Evolutionary conservation across 2,113 vertebrate genomes (phyloP).

Genomic region (Grammomys surdaster): DNA sequence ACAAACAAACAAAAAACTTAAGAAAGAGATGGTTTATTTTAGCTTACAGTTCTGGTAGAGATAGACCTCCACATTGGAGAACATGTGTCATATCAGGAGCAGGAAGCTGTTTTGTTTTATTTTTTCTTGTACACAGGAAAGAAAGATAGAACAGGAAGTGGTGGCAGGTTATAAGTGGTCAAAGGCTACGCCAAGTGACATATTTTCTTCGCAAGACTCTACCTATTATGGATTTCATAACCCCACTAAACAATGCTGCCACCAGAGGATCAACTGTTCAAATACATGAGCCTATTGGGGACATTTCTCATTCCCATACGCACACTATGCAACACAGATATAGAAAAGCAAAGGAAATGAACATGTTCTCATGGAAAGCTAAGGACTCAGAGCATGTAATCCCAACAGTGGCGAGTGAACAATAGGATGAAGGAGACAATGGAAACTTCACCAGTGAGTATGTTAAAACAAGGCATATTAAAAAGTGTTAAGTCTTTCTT

Average conservation of each 20-base stretch:
- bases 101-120: not conserved
- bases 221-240: too few species aligned
- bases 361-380: not conserved
- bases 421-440: too few species aligned
- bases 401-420: rapidly evolving
- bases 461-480: not conserved
- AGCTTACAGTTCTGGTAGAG: not conserved
- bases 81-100: not conserved
- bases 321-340: not conserved
- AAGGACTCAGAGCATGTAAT: not conserved
- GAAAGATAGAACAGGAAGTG: not conserved
- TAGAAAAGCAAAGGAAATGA: not conserved
- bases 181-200: not conserved
- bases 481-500: not conserved
- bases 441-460: not conserved
- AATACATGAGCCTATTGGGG: not conserved
- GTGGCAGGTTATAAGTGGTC: not conserved
- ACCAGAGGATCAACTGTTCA: not conserved
- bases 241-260: not conserved
- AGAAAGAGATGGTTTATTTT: not conserved
- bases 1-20: not conserved
- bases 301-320: not conserved
- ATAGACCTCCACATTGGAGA: not conserved
- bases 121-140: not conserved
- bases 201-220: not conserved